phyloP scores from a whole-genome alignment of 1,140 invertebrate genomes.

The Phymorhynchus buccinoides region DNA sequence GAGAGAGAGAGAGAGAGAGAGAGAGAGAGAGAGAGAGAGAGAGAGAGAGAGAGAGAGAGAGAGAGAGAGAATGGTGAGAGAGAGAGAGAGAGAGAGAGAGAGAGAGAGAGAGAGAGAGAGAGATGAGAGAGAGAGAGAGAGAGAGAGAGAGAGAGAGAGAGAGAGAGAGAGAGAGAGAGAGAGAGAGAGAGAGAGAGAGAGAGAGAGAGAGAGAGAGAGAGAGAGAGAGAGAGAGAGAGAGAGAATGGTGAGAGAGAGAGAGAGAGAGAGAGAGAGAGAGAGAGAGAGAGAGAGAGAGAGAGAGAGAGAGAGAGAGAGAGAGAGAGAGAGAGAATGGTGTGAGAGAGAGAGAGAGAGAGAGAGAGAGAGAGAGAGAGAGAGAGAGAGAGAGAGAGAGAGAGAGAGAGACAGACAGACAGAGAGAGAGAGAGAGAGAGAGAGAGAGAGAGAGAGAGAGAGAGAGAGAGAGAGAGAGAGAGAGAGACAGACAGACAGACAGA shows the following conservation, averaged over 20 bases:
- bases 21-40: neutral
- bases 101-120: constrained; percentile 6
- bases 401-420: no score
- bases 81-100: neutral
- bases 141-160: neutral
- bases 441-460: no score
- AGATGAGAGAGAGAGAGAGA: neutral
- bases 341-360: neutral
- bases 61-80: neutral
- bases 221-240: neutral
- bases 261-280: no score
- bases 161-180: neutral
- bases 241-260: neutral
- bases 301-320: no score
- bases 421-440: no score
- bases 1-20: neutral
- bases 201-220: neutral
- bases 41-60: constrained; percentile 4
- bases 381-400: neutral
- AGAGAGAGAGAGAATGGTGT: no score
- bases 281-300: no score
- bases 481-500: no score
- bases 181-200: neutral
- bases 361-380: neutral
- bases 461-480: no score